Evolutionary conservation across 2,888 invertebrate species (phyloP), one percentile per base, ranked within the genome.

Genomic region (Cryptocephalus moraei): DNA sequence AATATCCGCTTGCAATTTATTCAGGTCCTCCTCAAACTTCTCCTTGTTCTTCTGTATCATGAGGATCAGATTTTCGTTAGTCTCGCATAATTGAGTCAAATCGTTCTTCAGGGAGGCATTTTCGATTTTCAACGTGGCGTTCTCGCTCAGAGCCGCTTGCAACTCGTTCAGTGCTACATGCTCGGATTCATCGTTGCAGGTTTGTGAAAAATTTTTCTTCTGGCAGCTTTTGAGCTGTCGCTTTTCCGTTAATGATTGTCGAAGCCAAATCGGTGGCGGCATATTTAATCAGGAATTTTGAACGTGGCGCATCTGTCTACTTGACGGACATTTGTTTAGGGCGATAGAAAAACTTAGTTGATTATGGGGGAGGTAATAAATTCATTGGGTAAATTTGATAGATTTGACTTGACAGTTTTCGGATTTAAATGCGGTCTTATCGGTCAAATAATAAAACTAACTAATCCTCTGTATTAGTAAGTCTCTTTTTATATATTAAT

Each of bases 1-100:
- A 8, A 56, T 49, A 32, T 51, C 48, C 1, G 47, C 45, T 38
- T 51, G 52, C 31, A 56, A 41, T 46, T 51, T 50, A 40, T 43
- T 48, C 13, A 55, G 49, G 9, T 53, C 52, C 11, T 50, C 13
- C 11, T 50, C 54, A 13, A 53, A 55, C 14, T 41, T 49, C 4
- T 13, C 33, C 22, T 46, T 49, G 31, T 50, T 51, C 4, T 40
- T 11, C 13, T 47, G 32, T 9, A 53, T 34, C 22, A 47, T 43
- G 9, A 43, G 34, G 9, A 48, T 8, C 39, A 56, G 43, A 22
- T 47, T 44, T 3, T 52, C 46, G 36, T 56, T 53, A 45, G 47
- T 44, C 1, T 12, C 10, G 12, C 38, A 33, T n/a, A 55, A 43
- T 4, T 44, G 44, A 14, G 32, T 12, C 8, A 48, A 39, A 43